Evolutionary conservation across 2,888 invertebrate species (phyloP).

Genomic region (Prenolepis imparis): DNA sequence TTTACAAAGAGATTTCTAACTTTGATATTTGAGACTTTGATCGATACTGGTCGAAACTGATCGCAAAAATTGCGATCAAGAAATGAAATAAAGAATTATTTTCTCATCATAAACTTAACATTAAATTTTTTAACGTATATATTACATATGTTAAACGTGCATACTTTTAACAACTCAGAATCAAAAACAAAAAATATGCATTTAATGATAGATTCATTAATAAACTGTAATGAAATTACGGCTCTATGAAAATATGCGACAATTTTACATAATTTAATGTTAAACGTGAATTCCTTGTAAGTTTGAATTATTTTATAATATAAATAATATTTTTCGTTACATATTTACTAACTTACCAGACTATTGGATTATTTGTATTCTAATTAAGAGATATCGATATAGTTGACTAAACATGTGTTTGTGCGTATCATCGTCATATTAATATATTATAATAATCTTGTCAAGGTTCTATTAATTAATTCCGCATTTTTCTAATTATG

Average conservation of each 20-base stretch:
- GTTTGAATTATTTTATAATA: slow-evolving; percentile 20
- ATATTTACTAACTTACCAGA: slow-evolving; percentile 24
- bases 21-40: slow-evolving; percentile 53
- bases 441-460: slow-evolving; percentile 41
- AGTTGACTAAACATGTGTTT: slow-evolving; percentile 40
- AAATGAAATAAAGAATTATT: slow-evolving; percentile 6
- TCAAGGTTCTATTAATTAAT: slow-evolving; percentile 19
- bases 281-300: slow-evolving; percentile 50
- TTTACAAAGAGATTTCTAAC: slow-evolving; percentile 11
- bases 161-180: not conserved
- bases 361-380: slow-evolving; percentile 44
- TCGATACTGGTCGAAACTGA: slow-evolving; percentile 44
- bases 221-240: slow-evolving; percentile 21
- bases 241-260: not conserved
- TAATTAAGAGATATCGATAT: slow-evolving; percentile 47
- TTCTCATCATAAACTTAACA: slow-evolving; percentile 1
- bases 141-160: slow-evolving; percentile 8
- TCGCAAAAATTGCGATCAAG: slow-evolving; percentile 27
- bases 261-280: slow-evolving; percentile 36
- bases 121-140: slow-evolving; percentile 13
- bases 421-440: slow-evolving; percentile 44
- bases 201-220: not conserved
- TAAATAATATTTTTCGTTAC: slow-evolving; percentile 24
- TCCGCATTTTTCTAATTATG: slow-evolving; percentile 11
- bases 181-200: not conserved